Percentiles rank a stretch among this genome's conserved stretches.
Evolutionary conservation across 2,113 vertebrate genomes (phyloP).

Genomic region (Porphyrio hochstetteri): DNA sequence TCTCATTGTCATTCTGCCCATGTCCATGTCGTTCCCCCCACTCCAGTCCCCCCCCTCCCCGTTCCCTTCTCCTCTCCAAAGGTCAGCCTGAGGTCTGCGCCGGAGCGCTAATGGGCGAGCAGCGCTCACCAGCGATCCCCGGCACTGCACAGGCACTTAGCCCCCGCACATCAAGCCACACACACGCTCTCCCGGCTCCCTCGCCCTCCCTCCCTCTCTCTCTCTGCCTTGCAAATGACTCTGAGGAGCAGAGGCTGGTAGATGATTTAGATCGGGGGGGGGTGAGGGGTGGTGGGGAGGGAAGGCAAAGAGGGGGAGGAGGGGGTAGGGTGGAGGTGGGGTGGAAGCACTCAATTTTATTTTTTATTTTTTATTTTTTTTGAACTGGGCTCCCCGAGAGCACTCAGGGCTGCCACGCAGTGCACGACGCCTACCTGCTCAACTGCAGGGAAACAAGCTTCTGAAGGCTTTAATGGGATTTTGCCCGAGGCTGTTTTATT

Average conservation of each 20-base stretch:
- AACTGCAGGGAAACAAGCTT: constrained; percentile 99
- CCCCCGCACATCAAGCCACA: constrained; percentile 69
- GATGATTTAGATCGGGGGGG: constrained; percentile 69
- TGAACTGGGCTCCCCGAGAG: constrained; percentile 84
- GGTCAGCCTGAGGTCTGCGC: constrained; percentile 76
- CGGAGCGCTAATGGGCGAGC: constrained; percentile 68
- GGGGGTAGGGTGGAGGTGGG: neutral
- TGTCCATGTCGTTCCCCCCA: neutral
- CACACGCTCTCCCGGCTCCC: constrained; percentile 26
- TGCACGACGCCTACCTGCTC: constrained; percentile 90
- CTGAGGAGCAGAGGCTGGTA: constrained; percentile 77
- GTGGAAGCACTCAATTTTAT: constrained; percentile 52
- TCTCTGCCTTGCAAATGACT: constrained; percentile 85
- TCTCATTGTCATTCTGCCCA: constrained; percentile 76
- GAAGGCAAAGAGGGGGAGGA: no score
- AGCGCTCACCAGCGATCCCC: constrained; percentile 12
- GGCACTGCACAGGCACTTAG: constrained; percentile 48
- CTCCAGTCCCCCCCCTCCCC: neutral
- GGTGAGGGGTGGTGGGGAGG: neutral
- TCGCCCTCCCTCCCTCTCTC: constrained; percentile 37
- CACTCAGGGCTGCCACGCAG: constrained; percentile 83
- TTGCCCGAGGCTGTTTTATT: constrained; percentile 99
- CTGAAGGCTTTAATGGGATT: constrained; percentile 99
- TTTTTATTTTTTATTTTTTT: constrained; percentile 74
- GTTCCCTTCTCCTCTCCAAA: constrained; percentile 57